Base-by-base conservation (phyloP, 2,888 invertebrate species). In the Synanthedon andrenaeformis region DNA sequence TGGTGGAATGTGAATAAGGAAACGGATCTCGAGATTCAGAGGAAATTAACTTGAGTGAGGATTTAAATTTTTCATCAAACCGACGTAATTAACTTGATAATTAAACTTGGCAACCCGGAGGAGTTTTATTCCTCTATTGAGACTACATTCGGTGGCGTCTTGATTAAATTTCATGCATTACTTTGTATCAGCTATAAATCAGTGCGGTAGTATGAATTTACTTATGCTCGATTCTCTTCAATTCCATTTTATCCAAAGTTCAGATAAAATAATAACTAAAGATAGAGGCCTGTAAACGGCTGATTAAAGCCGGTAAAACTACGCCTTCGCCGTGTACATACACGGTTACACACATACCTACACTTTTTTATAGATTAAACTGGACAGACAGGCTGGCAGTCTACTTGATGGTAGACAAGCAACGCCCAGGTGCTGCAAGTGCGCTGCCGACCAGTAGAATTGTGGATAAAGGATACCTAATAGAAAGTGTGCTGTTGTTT, bases 21-120 rank as follows among this genome's bases (percentile, higher is more conserved):
- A 82, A 77, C 74, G 73, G 66, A 70, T 76, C 70, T 69, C 64
- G 57, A 66, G 72, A 69, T 78, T 67, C 74, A 61, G 68, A 76
- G 78, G 73, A 81, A 83, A 81, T 83, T 80, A 80, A 77, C 82
- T 81, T 76, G 74, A 80, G 75, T 74, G 71, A 72, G 69, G 79
- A 79, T 81, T 81, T 76, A 79, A 82, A 83, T 79, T 83, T 82
- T 83, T 85, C 82, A 82, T 83, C 79, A 76, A 76, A 81, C 81
- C 76, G 71, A 78, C 70, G 75, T 83, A 80, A 84, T 83, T 83
- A 84, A 80, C 77, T 84, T 82, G 73, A 76, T 81, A 81, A 82
- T 82, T 80, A 83, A 84, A 82, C 75, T 79, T 74, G 71, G 76
- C 68, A 76, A 74, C 76, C 75, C 72, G 58, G 56, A 48, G 60